phyloP scores from a whole-genome alignment of 2,113 vertebrate species.

The Ailurus styani region DNA sequence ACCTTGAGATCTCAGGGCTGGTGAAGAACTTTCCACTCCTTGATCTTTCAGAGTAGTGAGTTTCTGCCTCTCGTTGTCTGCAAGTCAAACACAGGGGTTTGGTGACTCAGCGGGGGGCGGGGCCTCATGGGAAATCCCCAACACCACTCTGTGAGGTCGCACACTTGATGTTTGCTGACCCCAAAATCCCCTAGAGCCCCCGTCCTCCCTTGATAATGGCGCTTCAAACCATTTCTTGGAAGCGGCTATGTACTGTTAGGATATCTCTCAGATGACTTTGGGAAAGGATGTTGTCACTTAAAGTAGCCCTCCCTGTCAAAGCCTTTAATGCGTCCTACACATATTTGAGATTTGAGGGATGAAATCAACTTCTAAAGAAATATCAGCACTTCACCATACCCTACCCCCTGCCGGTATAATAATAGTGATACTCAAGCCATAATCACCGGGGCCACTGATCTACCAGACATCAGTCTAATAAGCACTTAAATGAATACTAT shows the following conservation, averaged over 20 bases:
- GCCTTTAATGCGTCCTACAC: neutral
- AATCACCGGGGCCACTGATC: no score
- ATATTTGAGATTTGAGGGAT: neutral
- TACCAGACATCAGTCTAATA: neutral
- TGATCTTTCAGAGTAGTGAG: neutral
- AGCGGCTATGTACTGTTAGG: neutral
- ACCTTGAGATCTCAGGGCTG: constrained; percentile 5
- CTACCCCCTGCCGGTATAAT: neutral
- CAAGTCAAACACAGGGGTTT: neutral
- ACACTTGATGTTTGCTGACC: neutral
- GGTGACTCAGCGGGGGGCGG: constrained; percentile 40
- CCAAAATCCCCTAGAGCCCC: neutral
- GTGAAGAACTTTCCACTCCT: neutral
- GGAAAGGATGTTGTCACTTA: neutral
- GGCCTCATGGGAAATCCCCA: constrained; percentile 52
- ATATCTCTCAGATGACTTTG: neutral
- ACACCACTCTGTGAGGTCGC: fast-evolving
- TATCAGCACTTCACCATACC: fast-evolving
- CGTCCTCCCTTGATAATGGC: neutral
- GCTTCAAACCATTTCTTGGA: neutral
- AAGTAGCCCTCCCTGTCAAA: neutral
- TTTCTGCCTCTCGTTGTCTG: neutral
- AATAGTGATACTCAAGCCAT: neutral
- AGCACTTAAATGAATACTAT: neutral
- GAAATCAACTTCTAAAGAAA: neutral